Percentiles rank a stretch among this genome's conserved stretches.
Evolutionary conservation across 2,797 vertebrate genomes (phyloP).

Genomic region (Sebastolobus altivelis): DNA sequence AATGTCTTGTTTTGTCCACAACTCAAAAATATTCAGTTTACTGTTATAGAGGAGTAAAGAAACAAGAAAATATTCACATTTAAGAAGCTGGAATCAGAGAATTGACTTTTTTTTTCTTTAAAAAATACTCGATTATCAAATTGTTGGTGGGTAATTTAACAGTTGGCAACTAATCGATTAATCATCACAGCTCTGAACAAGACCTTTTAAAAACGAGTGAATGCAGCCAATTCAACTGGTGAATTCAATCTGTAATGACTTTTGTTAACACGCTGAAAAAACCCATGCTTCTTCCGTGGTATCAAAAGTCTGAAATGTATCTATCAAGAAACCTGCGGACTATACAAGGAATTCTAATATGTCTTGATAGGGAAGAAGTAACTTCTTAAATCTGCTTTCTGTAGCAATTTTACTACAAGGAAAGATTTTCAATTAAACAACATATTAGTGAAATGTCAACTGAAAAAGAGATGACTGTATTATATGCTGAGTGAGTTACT

Average conservation of each 20-base stretch:
- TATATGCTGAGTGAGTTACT: background rate
- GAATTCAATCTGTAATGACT: background rate
- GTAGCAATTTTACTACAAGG: background rate
- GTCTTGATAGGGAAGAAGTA: background rate
- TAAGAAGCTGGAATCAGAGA: too few species aligned
- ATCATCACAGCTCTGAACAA: too few species aligned
- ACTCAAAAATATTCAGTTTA: too few species aligned
- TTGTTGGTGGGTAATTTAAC: too few species aligned
- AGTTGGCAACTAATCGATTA: too few species aligned
- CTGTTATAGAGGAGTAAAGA: too few species aligned
- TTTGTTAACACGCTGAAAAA: background rate
- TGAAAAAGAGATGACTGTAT: slow-evolving; percentile 1
- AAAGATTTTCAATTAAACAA: background rate
- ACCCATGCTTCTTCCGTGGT: background rate
- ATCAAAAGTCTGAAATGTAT: background rate
- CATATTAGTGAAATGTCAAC: slow-evolving; percentile 7
- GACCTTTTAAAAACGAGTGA: background rate
- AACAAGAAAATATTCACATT: too few species aligned
- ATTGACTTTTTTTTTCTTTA: too few species aligned
- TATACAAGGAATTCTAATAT: background rate
- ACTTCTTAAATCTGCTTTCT: background rate
- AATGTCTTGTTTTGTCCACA: too few species aligned
- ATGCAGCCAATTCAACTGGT: background rate
- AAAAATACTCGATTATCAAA: too few species aligned
- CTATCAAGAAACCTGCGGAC: background rate